Evolutionary conservation across 2,113 vertebrate species (phyloP).

Genomic region (Trachemys scripta): DNA sequence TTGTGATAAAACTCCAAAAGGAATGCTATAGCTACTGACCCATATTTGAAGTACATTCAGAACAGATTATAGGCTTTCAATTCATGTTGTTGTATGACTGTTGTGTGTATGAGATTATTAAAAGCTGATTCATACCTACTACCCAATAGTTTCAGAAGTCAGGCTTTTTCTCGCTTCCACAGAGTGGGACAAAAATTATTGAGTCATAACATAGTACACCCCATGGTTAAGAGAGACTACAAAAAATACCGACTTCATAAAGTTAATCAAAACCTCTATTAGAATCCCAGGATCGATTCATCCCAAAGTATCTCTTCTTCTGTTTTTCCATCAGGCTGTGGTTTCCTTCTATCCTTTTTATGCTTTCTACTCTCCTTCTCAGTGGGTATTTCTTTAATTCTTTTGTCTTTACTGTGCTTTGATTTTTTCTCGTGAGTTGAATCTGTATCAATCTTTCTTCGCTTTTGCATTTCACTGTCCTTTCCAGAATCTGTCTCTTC

Average conservation of each 20-base stretch:
- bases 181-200: background rate
- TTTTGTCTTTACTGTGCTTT: slow-evolving; percentile 69
- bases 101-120: background rate
- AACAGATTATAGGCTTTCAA: slow-evolving; percentile 27
- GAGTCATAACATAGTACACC: background rate
- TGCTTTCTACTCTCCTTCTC: slow-evolving; percentile 77
- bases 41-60: background rate
- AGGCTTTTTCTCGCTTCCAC: background rate
- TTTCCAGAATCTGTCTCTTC: slow-evolving; percentile 53
- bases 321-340: slow-evolving; percentile 70
- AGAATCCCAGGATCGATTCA: slow-evolving; percentile 86
- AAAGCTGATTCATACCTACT: background rate
- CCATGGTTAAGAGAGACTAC: background rate
- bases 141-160: background rate
- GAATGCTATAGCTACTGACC: background rate
- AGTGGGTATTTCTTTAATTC: slow-evolving; percentile 19
- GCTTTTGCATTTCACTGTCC: slow-evolving; percentile 49
- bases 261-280: slow-evolving; percentile 45
- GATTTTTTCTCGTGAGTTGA: slow-evolving; percentile 57
- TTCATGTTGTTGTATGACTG: background rate
- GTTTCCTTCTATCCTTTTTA: slow-evolving; percentile 83
- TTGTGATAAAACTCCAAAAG: slow-evolving; percentile 13
- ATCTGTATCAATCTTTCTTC: slow-evolving; percentile 17
- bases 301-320: slow-evolving; percentile 92
- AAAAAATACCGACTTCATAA: slow-evolving; percentile 8